Conservation (phyloP, 2,888 invertebrate species). For the Margaritifera margaritifera region DNA sequence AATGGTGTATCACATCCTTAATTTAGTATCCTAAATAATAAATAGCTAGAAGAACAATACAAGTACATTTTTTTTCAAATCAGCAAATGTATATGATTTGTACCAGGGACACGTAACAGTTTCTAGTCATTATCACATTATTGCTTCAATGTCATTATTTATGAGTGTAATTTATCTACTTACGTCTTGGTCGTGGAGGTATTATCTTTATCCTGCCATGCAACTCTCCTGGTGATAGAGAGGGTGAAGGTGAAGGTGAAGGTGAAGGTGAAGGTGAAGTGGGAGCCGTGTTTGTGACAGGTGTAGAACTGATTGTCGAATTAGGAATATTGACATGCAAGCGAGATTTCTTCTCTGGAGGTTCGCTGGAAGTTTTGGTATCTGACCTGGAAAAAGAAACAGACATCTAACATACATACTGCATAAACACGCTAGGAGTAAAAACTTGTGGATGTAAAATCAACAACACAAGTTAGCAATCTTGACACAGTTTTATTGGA, state of each 20-base stretch:
- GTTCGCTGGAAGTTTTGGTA: constrained; percentile 35
- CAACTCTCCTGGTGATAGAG: constrained; percentile 51
- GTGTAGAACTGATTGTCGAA: constrained; percentile 32
- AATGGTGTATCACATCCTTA: too few relatives aligned
- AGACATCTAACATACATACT: background rate
- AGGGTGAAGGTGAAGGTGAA: constrained; percentile 26
- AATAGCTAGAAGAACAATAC: too few relatives aligned
- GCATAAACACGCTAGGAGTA: background rate
- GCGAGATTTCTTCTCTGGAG: constrained; percentile 85
- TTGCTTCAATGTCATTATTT: background rate
- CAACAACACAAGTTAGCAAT: too few relatives aligned
- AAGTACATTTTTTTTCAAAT: too few relatives aligned
- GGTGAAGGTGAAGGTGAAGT: constrained; percentile 20
- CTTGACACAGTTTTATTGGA: too few relatives aligned
- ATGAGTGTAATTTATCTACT: constrained; percentile 72
- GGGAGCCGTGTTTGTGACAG: constrained; percentile 19
- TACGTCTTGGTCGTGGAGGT: constrained; percentile 92
- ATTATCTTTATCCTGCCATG: constrained; percentile 81
- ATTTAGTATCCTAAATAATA: too few relatives aligned
- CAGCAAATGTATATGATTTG: too few relatives aligned
- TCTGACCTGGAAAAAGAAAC: constrained; percentile 37
- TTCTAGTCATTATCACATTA: background rate
- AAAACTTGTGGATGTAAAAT: too few relatives aligned
- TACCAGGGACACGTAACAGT: constrained; percentile 64
- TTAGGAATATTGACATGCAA: constrained; percentile 69